phyloP scores from a whole-genome alignment of 1,140 invertebrate species.

The Liolophura sinensis region DNA sequence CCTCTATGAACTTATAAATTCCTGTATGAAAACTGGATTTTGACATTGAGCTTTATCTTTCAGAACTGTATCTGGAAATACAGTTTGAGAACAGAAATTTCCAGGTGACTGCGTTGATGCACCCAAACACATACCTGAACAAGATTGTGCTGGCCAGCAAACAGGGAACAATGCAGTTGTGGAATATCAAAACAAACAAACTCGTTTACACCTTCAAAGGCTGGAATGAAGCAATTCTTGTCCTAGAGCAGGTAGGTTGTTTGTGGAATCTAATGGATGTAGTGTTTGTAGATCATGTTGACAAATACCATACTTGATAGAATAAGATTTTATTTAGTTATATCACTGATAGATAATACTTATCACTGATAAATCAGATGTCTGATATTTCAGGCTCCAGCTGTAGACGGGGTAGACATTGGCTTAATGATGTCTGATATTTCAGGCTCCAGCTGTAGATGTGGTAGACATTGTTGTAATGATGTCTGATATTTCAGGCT shows the following conservation, averaged over 20 bases:
- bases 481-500: slow-evolving; percentile 33
- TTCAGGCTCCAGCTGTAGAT: no score
- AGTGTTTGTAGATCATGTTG: no score
- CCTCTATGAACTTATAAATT: not conserved
- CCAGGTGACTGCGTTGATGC: slow-evolving; percentile 76
- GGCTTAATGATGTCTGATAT: no score
- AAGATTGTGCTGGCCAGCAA: slow-evolving; percentile 91
- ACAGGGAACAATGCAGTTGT: slow-evolving; percentile 85
- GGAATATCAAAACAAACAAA: slow-evolving; percentile 83
- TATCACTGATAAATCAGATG: no score
- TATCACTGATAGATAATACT: no score
- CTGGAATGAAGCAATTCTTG: slow-evolving; percentile 73
- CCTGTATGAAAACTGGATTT: not conserved
- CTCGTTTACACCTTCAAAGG: slow-evolving; percentile 81
- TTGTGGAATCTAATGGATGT: not conserved
- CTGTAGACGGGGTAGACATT: no score
- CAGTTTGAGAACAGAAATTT: slow-evolving; percentile 73
- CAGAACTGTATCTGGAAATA: slow-evolving; percentile 59
- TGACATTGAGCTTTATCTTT: slow-evolving; percentile 11
- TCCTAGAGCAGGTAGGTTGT: slow-evolving; percentile 67
- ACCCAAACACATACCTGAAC: slow-evolving; percentile 92
- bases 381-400: no score
- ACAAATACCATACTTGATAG: no score
- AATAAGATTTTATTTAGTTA: no score
- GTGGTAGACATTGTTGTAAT: no score